Evolutionary conservation across 2,888 invertebrate genomes (phyloP), one percentile per base, ranked within the genome.

Genomic region (Melikaiella ostensackeni): DNA sequence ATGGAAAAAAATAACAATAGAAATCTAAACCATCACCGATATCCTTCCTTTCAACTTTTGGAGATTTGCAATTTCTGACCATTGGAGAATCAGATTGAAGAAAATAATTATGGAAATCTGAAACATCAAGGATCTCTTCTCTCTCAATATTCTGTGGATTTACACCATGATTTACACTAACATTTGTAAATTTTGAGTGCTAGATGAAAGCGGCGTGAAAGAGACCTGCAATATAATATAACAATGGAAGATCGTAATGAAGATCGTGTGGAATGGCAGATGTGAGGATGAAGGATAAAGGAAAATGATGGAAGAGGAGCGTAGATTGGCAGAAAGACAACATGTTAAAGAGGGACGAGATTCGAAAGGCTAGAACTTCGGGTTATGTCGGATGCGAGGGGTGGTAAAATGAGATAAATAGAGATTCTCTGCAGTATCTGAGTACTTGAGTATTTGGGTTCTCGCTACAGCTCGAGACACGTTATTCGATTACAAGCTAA

Each of bases 401-500:
- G 61, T 46, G 42, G 55, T 38, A 66, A 75, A 55, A 77, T 27
- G 24, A 42, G 21, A 61, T 6, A 46, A 64, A 63, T 59, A 75
- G 33, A 61, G 21, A 76, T 38, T 24, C 42, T 35, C 38, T 50
- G 42, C 82, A 61, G 83, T 85, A 84, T 85, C 83, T 75, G 81
- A 81, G 80, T 84, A 87, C 80, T 82, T 81, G 81, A 81, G 80
- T 84, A 87, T 81, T 82, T 82, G 81, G 86, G 88, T 84, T 80
- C 83, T 75, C 83, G 77, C 83, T 85, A 84, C 85, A 86, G 84
- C 85, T 84, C 82, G 83, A 84, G 85, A 86, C 87, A 87, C 86
- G 88, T 89, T 89, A 89, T 89, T 89, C 89, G 89, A 89, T 89
- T 88, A 89, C 86, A 81, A 82, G 79, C 84, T 87, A 87, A 88